A percentile compares a stretch with the other conserved stretches of the same genome.
Evolutionary conservation across 2,888 invertebrate genomes (phyloP).

Genomic region (Epinotia ramella): DNA sequence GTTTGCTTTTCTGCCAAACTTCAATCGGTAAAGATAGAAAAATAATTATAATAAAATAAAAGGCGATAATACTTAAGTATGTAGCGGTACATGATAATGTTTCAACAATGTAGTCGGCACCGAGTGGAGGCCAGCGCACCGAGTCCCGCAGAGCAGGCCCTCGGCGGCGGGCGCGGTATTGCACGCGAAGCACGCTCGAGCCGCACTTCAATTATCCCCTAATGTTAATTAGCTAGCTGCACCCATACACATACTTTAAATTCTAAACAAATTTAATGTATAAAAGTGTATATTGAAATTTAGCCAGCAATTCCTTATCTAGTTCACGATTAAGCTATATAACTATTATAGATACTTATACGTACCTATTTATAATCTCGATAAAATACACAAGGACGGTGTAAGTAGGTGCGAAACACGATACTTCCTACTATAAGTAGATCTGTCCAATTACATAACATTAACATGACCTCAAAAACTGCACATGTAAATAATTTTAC

Average conservation of each 20-base stretch:
- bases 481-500: constrained; percentile 73
- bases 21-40: constrained; percentile 46
- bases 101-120: constrained; percentile 58
- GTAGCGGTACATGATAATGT: constrained; percentile 50
- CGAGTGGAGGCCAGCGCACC: constrained; percentile 1
- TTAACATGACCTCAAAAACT: constrained; percentile 70
- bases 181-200: constrained; percentile 25
- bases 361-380: constrained; percentile 80
- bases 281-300: constrained; percentile 57
- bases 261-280: constrained; percentile 37
- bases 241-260: constrained; percentile 59
- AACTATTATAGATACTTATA: constrained; percentile 60
- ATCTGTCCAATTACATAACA: constrained; percentile 66
- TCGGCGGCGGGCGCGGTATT: not conserved
- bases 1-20: constrained; percentile 57
- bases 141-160: not conserved
- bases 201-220: constrained; percentile 52
- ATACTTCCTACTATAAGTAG: constrained; percentile 74
- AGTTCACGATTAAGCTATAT: constrained; percentile 71
- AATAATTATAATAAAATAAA: constrained; percentile 36
- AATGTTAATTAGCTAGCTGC: constrained; percentile 68
- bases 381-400: constrained; percentile 84
- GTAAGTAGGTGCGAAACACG: constrained; percentile 80
- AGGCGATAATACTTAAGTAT: constrained; percentile 32
- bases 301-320: constrained; percentile 73